Evolutionary conservation across 1,140 invertebrate genomes (phyloP).

Genomic region (Drosophila rufa): DNA sequence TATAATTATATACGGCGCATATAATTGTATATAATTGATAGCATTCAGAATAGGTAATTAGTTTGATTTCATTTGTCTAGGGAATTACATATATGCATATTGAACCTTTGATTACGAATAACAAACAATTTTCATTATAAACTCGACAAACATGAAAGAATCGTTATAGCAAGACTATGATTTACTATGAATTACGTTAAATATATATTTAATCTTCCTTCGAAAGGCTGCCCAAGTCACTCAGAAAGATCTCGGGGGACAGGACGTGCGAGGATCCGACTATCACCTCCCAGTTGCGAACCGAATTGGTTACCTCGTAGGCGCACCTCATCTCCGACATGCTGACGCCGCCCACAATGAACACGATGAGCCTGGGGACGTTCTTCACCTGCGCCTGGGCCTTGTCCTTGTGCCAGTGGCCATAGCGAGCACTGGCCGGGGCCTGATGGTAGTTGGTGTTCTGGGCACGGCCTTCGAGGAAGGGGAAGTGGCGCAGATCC

Average conservation of each 20-base stretch:
- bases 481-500: slow-evolving; percentile 98
- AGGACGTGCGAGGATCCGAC: slow-evolving; percentile 98
- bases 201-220: slow-evolving; percentile 78
- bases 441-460: slow-evolving; percentile 93
- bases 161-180: slow-evolving; percentile 24
- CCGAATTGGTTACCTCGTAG: slow-evolving; percentile 98
- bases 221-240: slow-evolving; percentile 92
- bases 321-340: slow-evolving; percentile 99
- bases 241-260: slow-evolving; percentile 97
- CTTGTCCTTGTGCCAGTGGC: slow-evolving; percentile 99
- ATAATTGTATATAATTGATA: slow-evolving; percentile 19
- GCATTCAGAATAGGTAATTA: slow-evolving; percentile 12
- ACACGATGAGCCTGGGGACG: slow-evolving; percentile 98
- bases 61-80: slow-evolving; percentile 16
- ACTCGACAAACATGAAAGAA: slow-evolving; percentile 24
- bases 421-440: slow-evolving; percentile 98
- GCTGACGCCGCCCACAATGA: slow-evolving; percentile 97
- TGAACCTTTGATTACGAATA: slow-evolving; percentile 35
- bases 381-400: slow-evolving; percentile 96
- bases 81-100: slow-evolving; percentile 21
- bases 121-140: slow-evolving; percentile 37
- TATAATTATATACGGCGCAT: slow-evolving; percentile 14
- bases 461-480: slow-evolving; percentile 95
- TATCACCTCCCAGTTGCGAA: slow-evolving; percentile 99
- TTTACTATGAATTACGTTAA: slow-evolving; percentile 16